Evolutionary conservation across 1,140 invertebrate genomes (phyloP).

Genomic region (Drosophila pseudoananassae): DNA sequence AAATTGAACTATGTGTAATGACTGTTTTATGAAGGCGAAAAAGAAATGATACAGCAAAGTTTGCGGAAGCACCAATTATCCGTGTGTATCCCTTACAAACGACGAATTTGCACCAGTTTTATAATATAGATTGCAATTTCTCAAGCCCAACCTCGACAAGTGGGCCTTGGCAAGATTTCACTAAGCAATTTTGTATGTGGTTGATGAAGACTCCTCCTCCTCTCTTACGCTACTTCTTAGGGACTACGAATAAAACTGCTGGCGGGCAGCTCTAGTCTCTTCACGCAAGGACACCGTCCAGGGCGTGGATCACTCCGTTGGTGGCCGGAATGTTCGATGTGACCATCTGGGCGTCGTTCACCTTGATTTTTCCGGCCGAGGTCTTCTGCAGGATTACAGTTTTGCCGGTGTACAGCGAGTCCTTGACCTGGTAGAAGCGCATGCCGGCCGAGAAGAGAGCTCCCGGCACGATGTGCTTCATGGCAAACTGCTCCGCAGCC

Average conservation of each 20-base stretch:
- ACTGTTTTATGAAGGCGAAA: conserved; percentile 75
- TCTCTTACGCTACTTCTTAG: conserved; percentile 53
- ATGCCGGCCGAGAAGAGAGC: conserved; percentile 93
- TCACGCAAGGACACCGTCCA: conserved; percentile 88
- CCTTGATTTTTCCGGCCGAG: conserved; percentile 90
- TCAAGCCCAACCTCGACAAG: conserved; percentile 16
- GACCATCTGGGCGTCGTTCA: conserved; percentile 90
- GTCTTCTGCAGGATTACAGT: conserved; percentile 90
- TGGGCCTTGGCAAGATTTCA: conserved; percentile 73
- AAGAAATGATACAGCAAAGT: conserved; percentile 56
- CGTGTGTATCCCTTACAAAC: conserved; percentile 31
- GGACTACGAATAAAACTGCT: conserved; percentile 38
- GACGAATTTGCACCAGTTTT: conserved; percentile 57
- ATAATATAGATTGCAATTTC: conserved; percentile 50
- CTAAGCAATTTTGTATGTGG: conserved; percentile 64
- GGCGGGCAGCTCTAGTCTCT: conserved; percentile 17
- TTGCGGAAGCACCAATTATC: conserved; percentile 72
- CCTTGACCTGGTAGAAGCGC: conserved; percentile 92
- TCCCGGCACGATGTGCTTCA: conserved; percentile 90
- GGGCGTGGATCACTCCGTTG: conserved; percentile 94
- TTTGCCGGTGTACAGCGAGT: conserved; percentile 88
- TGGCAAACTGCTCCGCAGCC: conserved; percentile 90
- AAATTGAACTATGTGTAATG: conserved; percentile 81
- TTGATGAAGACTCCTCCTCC: conserved; percentile 40
- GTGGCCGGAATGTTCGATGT: conserved; percentile 93